Conservation (phyloP, 2,797 vertebrate species). For the Notolabrus celidotus region DNA sequence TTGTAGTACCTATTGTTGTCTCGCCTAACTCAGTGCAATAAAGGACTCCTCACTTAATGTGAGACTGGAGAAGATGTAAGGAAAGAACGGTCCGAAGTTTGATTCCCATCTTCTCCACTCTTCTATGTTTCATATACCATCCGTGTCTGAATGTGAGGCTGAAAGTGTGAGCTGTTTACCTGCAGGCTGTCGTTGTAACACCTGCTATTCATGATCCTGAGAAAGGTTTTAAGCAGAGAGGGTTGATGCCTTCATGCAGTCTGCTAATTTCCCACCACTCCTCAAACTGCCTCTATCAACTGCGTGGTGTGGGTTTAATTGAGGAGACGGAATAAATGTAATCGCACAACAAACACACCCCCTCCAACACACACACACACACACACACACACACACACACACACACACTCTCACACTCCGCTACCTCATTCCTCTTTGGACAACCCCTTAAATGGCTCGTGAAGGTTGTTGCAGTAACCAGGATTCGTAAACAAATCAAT, state of each 20-base stretch:
- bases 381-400: too few relatives aligned
- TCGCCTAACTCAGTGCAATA: too few relatives aligned
- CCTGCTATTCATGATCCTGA: conserved; percentile 41
- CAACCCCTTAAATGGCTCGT: conserved; percentile 72
- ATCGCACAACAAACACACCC: conserved; percentile 25
- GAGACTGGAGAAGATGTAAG: too few relatives aligned
- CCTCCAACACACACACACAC: conserved; percentile 4
- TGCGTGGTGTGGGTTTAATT: conserved; percentile 72
- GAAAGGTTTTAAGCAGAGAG: conserved; percentile 42
- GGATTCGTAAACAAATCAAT: conserved; percentile 71
- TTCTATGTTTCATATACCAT: too few relatives aligned
- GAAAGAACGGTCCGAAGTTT: too few relatives aligned
- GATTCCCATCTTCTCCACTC: too few relatives aligned
- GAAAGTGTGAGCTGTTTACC: background rate
- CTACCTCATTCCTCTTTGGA: conserved; percentile 49
- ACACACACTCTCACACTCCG: background rate
- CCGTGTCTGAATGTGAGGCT: too few relatives aligned
- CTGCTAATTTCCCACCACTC: conserved; percentile 60
- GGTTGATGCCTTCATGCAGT: conserved; percentile 63
- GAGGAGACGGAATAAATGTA: conserved; percentile 69
- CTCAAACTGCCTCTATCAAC: conserved; percentile 61
- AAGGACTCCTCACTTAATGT: too few relatives aligned
- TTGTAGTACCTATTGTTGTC: too few relatives aligned
- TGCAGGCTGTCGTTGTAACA: conserved; percentile 7
- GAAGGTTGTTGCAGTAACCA: conserved; percentile 67